Conservation (phyloP, 1,140 invertebrate genomes). For the Trachymyrmex septentrionalis region DNA sequence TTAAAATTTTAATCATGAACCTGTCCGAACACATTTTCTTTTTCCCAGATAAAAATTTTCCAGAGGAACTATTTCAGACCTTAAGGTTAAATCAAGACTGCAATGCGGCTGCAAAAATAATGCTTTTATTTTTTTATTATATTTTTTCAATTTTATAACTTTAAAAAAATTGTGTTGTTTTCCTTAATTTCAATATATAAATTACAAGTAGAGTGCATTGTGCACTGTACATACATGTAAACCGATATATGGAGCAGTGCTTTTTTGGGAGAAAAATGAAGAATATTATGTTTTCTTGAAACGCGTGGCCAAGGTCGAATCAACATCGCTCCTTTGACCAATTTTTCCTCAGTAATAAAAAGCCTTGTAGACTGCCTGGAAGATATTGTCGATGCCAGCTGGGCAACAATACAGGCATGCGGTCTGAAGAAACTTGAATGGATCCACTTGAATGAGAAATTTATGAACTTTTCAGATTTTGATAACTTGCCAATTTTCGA, state of each 20-base stretch:
- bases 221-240: background rate
- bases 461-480: conserved; percentile 41
- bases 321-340: conserved; percentile 9
- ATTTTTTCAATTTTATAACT: background rate
- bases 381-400: conserved; percentile 40
- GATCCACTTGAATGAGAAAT: conserved; percentile 50
- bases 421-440: conserved; percentile 37
- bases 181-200: conserved; percentile 11
- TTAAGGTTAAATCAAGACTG: conserved; percentile 16
- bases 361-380: background rate
- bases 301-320: conserved; percentile 50
- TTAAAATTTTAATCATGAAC: conserved; percentile 26
- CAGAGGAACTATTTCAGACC: background rate
- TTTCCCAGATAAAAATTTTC: conserved; percentile 8
- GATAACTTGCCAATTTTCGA: conserved; percentile 38
- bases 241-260: conserved; percentile 5
- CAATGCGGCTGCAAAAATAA: conserved; percentile 24
- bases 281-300: conserved; percentile 34
- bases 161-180: background rate
- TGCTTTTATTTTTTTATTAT: conserved; percentile 1
- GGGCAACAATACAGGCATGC: background rate
- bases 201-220: background rate
- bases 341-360: conserved; percentile 44
- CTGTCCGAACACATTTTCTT: background rate
- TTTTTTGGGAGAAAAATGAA: conserved; percentile 31